Percentiles rank a stretch among this genome's conserved stretches.
These are phyloP conservation scores for Felis chaus DNA, from an alignment of 2,113 vertebrate species.

Conservation along the genomic window DNA sequence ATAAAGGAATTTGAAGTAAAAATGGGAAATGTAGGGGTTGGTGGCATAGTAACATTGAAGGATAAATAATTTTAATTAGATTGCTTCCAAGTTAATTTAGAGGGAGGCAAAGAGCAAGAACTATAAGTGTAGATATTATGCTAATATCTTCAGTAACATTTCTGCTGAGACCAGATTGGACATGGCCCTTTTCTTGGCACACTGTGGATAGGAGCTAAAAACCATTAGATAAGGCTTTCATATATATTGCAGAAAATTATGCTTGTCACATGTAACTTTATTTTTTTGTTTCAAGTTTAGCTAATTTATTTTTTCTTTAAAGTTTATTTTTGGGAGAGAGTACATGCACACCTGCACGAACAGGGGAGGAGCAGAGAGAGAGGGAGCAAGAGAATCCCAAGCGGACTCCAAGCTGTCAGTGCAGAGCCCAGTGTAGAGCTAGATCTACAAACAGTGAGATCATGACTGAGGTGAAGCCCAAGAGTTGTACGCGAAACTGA, in stretches of 20 bases:
- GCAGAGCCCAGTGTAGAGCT: too few relatives aligned
- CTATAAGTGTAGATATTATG: background rate
- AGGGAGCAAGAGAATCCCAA: too few relatives aligned
- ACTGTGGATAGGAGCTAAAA: background rate
- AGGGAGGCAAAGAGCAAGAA: background rate
- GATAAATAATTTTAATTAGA: background rate
- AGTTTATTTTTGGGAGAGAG: too few relatives aligned
- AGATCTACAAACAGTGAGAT: too few relatives aligned
- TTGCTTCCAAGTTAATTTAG: background rate
- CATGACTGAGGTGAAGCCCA: too few relatives aligned
- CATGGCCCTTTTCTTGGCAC: background rate
- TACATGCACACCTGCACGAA: too few relatives aligned
- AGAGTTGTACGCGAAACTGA: too few relatives aligned
- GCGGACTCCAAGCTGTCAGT: too few relatives aligned
- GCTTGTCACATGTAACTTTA: background rate
- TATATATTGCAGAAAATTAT: background rate
- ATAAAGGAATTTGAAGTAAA: background rate
- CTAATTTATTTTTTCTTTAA: too few relatives aligned
- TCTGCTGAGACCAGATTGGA: background rate
- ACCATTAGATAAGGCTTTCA: background rate
- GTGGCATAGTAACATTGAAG: background rate
- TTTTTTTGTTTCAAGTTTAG: too few relatives aligned
- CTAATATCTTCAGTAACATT: background rate
- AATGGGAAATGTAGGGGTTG: background rate
- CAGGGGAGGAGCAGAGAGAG: too few relatives aligned